Percentiles rank a stretch among this genome's conserved stretches.
Conservation (phyloP, 2,888 invertebrate species). For the Cosmopolites sordidus region DNA sequence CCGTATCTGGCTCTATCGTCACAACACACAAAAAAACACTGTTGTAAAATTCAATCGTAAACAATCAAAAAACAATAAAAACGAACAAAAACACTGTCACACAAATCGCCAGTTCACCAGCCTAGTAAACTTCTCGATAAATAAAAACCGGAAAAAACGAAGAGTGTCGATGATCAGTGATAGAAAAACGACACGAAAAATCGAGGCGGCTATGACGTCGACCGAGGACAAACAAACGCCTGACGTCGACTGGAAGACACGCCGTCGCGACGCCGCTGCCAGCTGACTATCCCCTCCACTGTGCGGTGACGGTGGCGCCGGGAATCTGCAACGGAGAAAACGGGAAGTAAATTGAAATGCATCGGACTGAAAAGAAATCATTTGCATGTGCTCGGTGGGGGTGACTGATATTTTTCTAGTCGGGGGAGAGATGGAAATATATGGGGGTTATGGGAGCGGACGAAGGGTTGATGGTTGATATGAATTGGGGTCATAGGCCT, state of each 20-base stretch:
- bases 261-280: conserved; percentile 52
- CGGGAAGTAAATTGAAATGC: conserved; percentile 35
- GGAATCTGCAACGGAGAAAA: conserved; percentile 49
- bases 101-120: no score
- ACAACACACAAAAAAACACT: conserved; percentile 24
- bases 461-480: no score
- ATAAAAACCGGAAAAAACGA: not conserved
- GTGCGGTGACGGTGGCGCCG: conserved; percentile 43
- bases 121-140: no score
- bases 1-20: no score
- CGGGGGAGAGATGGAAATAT: conserved; percentile 18
- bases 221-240: conserved; percentile 45
- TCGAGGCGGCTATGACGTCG: conserved; percentile 15
- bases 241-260: conserved; percentile 56
- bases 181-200: conserved; percentile 17
- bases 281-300: conserved; percentile 43
- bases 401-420: conserved; percentile 20
- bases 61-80: no score
- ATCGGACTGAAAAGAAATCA: conserved; percentile 40
- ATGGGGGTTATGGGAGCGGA: conserved; percentile 16
- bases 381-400: conserved; percentile 36
- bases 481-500: no score
- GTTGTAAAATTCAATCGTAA: no score
- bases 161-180: not conserved
- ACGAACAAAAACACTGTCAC: no score